Evolutionary conservation across 92 coral and sea anemone species (phyloP).

Genomic region (Pocillopora meandrina): DNA sequence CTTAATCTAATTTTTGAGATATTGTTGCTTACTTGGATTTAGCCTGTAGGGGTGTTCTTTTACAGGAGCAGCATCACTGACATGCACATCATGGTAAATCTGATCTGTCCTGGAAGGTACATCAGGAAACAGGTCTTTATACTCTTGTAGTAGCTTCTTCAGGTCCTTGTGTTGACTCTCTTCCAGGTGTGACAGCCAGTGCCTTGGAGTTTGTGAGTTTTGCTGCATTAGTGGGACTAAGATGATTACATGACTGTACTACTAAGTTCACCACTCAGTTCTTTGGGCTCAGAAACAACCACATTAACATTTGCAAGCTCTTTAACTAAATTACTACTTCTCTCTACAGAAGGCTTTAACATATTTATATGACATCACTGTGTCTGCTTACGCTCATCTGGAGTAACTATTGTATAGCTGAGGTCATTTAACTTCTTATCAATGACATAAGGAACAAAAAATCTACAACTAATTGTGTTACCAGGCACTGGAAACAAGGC

Average conservation of each 20-base stretch:
- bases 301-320: background rate
- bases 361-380: too few species aligned
- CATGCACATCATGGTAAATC: constrained; percentile 48
- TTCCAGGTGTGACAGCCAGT: too few species aligned
- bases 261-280: constrained; percentile 7
- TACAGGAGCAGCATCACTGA: constrained; percentile 40
- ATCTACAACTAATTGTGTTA: too few species aligned
- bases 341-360: too few species aligned
- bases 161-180: constrained; percentile 26
- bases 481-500: too few species aligned
- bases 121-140: background rate
- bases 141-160: constrained; percentile 20
- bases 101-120: constrained; percentile 25
- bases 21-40: background rate
- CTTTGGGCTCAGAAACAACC: background rate
- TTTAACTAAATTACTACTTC: too few species aligned
- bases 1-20: constrained; percentile 22
- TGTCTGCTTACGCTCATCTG: too few species aligned
- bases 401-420: too few species aligned
- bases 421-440: too few species aligned
- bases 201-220: constrained; percentile 12
- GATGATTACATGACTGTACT: background rate
- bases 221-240: constrained; percentile 24
- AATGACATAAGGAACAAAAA: too few species aligned
- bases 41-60: constrained; percentile 45